phyloP scores from a whole-genome alignment of 2,113 vertebrate genomes.

The Apaloderma vittatum region DNA sequence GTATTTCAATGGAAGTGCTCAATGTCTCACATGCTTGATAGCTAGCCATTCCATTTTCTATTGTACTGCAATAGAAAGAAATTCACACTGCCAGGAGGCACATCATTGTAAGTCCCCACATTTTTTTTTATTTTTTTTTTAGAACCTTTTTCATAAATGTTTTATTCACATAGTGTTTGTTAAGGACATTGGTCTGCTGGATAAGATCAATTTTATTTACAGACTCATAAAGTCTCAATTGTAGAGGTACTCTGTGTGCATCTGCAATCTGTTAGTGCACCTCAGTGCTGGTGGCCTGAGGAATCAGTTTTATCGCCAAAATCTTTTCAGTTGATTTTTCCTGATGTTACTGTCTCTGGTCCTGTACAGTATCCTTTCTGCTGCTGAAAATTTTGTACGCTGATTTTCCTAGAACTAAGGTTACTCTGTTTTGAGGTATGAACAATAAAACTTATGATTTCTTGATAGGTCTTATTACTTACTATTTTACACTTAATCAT shows the following conservation, averaged over 20 bases:
- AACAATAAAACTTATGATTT: not conserved
- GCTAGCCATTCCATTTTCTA: not conserved
- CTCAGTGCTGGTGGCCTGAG: not conserved
- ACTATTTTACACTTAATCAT: not conserved
- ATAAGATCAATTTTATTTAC: not conserved
- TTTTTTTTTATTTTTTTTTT: not conserved
- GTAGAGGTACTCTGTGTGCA: not conserved
- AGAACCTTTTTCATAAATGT: not conserved
- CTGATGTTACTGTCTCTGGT: not conserved
- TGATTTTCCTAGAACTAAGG: not conserved
- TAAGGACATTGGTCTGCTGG: not conserved
- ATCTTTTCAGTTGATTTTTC: not conserved
- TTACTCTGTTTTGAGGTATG: not conserved
- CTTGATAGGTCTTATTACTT: not conserved
- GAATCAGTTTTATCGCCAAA: not conserved
- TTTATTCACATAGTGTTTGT: not conserved
- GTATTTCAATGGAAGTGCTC: not conserved
- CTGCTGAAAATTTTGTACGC: not conserved
- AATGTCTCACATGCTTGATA: not conserved
- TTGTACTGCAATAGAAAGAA: not conserved
- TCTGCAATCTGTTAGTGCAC: not conserved
- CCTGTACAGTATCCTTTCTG: not conserved
- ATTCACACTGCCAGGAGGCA: not conserved
- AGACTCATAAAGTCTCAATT: not conserved
- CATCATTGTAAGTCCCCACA: not conserved